Conservation (phyloP, 2,888 invertebrate species). For the Oscheius sp. region DNA sequence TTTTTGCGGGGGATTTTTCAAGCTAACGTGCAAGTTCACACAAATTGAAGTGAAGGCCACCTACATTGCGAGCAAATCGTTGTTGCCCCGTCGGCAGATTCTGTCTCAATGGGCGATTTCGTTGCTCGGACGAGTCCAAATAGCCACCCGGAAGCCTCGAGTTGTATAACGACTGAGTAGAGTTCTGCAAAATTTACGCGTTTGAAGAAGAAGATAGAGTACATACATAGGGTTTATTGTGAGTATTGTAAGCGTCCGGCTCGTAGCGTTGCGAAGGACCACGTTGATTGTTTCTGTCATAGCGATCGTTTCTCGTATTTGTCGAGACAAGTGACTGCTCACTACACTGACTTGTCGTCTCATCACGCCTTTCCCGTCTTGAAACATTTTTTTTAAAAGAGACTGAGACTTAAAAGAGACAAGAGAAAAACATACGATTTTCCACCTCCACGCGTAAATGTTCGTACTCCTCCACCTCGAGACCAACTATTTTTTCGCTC, state of each 20-base stretch:
- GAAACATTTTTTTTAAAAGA: not conserved
- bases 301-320: slow-evolving; percentile 6
- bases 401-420: not conserved
- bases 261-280: not conserved
- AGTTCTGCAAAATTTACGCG: slow-evolving; percentile 41
- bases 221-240: slow-evolving; percentile 27
- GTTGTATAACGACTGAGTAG: slow-evolving; percentile 61
- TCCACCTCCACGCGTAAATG: slow-evolving; percentile 31
- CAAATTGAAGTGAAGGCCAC: not conserved
- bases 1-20: slow-evolving; percentile 15
- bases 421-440: not conserved
- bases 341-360: slow-evolving; percentile 10
- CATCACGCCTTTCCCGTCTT: slow-evolving; percentile 2
- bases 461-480: slow-evolving; percentile 18
- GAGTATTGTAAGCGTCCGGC: not conserved
- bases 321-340: slow-evolving; percentile 5
- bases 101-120: slow-evolving; percentile 7
- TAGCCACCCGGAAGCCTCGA: slow-evolving; percentile 55
- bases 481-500: slow-evolving; percentile 37
- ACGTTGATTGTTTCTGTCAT: slow-evolving; percentile 3
- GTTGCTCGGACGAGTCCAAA: slow-evolving; percentile 39
- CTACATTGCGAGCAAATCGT: slow-evolving; percentile 24
- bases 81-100: slow-evolving; percentile 17
- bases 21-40: not conserved
- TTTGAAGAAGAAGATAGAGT: not conserved